These are phyloP conservation scores for Piliocolobus tephrosceles DNA, from an alignment of 2,113 vertebrate genomes.

Conservation along the genomic window DNA sequence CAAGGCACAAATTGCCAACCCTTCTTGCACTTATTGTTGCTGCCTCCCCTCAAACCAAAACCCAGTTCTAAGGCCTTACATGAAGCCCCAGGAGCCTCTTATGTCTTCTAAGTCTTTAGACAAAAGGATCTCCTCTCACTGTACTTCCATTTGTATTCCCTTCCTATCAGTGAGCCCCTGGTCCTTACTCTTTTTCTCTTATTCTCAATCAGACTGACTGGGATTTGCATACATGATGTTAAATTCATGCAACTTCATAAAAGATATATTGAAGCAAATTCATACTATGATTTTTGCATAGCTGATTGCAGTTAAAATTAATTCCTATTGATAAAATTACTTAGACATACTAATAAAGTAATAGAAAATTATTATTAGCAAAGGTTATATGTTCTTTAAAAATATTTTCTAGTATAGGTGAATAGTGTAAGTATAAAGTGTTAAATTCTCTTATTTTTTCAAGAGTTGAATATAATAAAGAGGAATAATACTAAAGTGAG, in stretches of 20 bases:
- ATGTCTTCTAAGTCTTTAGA: background rate
- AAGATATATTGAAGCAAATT: background rate
- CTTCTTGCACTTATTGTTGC: background rate
- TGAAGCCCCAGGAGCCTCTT: background rate
- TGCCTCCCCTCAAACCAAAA: background rate
- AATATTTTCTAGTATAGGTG: background rate
- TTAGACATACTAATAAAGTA: background rate
- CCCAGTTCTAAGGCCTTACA: background rate
- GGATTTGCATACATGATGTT: background rate
- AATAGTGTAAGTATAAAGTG: background rate
- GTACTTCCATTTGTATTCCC: background rate
- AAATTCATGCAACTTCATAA: background rate
- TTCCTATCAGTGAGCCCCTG: background rate
- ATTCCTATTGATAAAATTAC: background rate
- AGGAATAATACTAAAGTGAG: background rate
- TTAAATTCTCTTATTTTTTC: background rate
- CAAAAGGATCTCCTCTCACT: background rate
- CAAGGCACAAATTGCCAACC: background rate
- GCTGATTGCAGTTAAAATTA: background rate
- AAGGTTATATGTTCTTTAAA: background rate
- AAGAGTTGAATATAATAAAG: background rate
- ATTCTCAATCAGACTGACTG: background rate
- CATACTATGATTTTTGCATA: background rate
- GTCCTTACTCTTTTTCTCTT: background rate
- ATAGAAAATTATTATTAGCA: background rate